These are phyloP conservation scores for Pterois miles DNA, from an alignment of 2,797 vertebrate species.

Conservation along the genomic window DNA sequence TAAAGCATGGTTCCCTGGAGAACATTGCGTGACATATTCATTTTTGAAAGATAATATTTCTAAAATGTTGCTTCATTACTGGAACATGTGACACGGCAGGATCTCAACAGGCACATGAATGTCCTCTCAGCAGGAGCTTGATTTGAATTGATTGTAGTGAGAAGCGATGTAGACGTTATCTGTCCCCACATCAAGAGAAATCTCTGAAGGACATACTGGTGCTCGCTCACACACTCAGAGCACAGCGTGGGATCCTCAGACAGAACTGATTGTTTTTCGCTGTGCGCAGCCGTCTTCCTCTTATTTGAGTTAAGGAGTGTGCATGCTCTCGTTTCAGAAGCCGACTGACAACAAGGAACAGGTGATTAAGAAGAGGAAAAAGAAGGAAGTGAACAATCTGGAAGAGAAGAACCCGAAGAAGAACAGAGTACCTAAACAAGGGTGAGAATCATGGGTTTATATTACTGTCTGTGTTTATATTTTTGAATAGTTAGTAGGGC, in stretches of 20 bases:
- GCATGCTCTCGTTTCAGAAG: slow-evolving; percentile 65
- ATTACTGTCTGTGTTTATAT: neutral
- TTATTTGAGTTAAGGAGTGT: slow-evolving; percentile 11
- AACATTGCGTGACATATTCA: neutral
- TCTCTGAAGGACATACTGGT: neutral
- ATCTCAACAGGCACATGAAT: neutral
- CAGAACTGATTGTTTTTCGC: slow-evolving; percentile 1
- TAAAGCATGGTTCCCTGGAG: neutral
- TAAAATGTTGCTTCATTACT: neutral
- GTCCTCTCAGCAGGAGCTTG: slow-evolving; percentile 6
- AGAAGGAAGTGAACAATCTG: slow-evolving; percentile 85
- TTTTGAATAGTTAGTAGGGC: no score
- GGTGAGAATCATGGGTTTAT: slow-evolving; percentile 74
- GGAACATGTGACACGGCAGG: neutral
- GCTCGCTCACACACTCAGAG: neutral
- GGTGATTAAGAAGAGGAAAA: slow-evolving; percentile 90
- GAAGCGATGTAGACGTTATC: slow-evolving; percentile 4
- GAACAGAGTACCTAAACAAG: slow-evolving; percentile 88
- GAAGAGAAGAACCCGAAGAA: slow-evolving; percentile 91
- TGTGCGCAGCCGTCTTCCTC: slow-evolving; percentile 2
- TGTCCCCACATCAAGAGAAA: slow-evolving; percentile 2
- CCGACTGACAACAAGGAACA: slow-evolving; percentile 86
- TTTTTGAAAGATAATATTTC: neutral
- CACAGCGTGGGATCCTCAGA: neutral
- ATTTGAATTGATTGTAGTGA: slow-evolving; percentile 4